phyloP scores from a whole-genome alignment of 1,140 invertebrate genomes.

The Heliothis subflexa region DNA sequence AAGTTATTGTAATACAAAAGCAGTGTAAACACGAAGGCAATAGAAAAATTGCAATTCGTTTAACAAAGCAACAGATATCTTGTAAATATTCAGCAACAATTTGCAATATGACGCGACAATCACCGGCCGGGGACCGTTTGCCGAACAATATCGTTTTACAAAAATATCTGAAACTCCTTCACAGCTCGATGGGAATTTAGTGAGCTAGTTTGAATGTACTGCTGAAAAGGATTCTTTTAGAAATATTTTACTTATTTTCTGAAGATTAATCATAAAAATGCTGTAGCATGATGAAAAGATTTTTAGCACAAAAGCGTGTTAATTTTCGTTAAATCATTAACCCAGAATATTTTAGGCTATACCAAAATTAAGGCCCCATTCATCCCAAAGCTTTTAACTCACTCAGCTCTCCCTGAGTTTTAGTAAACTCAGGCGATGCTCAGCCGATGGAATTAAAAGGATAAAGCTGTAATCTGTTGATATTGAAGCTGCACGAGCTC shows the following conservation, averaged over 20 bases:
- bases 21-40: neutral
- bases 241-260: no score
- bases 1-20: neutral
- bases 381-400: conserved; percentile 11
- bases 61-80: conserved; percentile 22
- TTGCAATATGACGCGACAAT: conserved; percentile 12
- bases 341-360: conserved; percentile 14
- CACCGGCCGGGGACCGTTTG: neutral
- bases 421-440: neutral
- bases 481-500: neutral
- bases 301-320: neutral
- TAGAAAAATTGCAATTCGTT: neutral
- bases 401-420: neutral
- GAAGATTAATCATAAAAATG: neutral
- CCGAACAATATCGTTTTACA: conserved; percentile 1
- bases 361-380: conserved; percentile 8
- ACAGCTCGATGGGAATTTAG: neutral
- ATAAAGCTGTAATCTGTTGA: conserved; percentile 11
- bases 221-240: no score
- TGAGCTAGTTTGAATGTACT: neutral
- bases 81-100: neutral
- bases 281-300: neutral
- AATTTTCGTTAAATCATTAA: neutral
- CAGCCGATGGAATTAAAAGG: no score
- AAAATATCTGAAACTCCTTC: conserved; percentile 19